phyloP scores from a whole-genome alignment of 2,797 vertebrate genomes.

The Serranus cabrilla region DNA sequence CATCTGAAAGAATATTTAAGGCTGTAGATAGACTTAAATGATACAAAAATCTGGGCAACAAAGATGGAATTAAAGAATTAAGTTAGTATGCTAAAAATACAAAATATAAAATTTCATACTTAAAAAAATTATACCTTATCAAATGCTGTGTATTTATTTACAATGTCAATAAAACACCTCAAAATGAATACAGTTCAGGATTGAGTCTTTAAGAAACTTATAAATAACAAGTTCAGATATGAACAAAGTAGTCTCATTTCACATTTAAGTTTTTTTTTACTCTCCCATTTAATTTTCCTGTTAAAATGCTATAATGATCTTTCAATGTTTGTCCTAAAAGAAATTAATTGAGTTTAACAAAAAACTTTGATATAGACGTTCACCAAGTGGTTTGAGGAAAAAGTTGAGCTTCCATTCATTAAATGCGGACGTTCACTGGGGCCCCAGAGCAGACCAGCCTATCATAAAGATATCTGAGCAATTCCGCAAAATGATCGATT shows the following conservation, averaged over 20 bases:
- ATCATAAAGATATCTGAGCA: neutral
- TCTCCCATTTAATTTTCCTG: slow-evolving; percentile 63
- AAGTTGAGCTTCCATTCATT: slow-evolving; percentile 15
- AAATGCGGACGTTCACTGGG: slow-evolving; percentile 30
- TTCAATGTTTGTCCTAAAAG: slow-evolving; percentile 44
- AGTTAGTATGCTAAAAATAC: slow-evolving; percentile 87
- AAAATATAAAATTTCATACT: slow-evolving; percentile 86
- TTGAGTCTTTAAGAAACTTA: slow-evolving; percentile 72
- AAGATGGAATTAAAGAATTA: slow-evolving; percentile 79
- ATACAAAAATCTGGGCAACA: slow-evolving; percentile 76
- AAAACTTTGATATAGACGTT: slow-evolving; percentile 16
- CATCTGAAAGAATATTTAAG: slow-evolving; percentile 80
- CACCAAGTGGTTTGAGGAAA: slow-evolving; percentile 54
- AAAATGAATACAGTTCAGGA: slow-evolving; percentile 73
- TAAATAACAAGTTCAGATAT: slow-evolving; percentile 84
- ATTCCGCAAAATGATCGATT: neutral
- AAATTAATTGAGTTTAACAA: slow-evolving; percentile 13
- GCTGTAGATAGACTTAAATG: slow-evolving; percentile 75
- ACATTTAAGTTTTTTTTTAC: slow-evolving; percentile 72
- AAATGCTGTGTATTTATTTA: slow-evolving; percentile 84
- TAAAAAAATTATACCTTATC: slow-evolving; percentile 83
- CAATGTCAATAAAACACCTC: slow-evolving; percentile 75
- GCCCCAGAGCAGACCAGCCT: slow-evolving; percentile 49
- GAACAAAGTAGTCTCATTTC: slow-evolving; percentile 83
- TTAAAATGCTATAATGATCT: slow-evolving; percentile 33